These are phyloP conservation scores for Polyploca ridens DNA, from an alignment of 2,888 invertebrate genomes.

Conservation along the genomic window DNA sequence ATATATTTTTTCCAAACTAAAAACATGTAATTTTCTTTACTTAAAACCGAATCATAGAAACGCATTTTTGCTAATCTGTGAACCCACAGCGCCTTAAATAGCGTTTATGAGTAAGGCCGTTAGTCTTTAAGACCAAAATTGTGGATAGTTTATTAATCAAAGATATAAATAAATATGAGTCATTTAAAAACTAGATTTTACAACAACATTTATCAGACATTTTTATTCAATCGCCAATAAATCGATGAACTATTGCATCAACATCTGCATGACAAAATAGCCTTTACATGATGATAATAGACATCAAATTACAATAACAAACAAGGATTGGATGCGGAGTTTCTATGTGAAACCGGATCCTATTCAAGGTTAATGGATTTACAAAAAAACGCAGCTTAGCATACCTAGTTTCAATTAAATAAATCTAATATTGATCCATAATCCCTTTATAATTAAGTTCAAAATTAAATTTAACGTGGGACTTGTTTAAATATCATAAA, in stretches of 20 bases:
- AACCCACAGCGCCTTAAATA: too few relatives aligned
- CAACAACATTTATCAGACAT: not conserved
- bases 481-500: too few relatives aligned
- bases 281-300: not conserved
- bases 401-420: not conserved
- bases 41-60: too few relatives aligned
- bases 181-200: not conserved
- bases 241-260: not conserved
- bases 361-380: constrained; percentile 16
- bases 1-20: too few relatives aligned
- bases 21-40: too few relatives aligned
- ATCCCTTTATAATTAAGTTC: not conserved
- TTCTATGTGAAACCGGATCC: constrained; percentile 16
- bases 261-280: not conserved
- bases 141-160: too few relatives aligned
- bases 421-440: not conserved
- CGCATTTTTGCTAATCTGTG: too few relatives aligned
- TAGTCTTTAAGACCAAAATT: too few relatives aligned
- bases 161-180: too few relatives aligned
- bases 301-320: constrained; percentile 9
- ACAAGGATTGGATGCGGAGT: constrained; percentile 8
- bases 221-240: not conserved
- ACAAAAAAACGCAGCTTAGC: not conserved
- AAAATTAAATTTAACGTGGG: too few relatives aligned
- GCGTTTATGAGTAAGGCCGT: too few relatives aligned